Evolutionary conservation across 2,113 vertebrate genomes (phyloP).

Genomic region (Pterocles burchelli): DNA sequence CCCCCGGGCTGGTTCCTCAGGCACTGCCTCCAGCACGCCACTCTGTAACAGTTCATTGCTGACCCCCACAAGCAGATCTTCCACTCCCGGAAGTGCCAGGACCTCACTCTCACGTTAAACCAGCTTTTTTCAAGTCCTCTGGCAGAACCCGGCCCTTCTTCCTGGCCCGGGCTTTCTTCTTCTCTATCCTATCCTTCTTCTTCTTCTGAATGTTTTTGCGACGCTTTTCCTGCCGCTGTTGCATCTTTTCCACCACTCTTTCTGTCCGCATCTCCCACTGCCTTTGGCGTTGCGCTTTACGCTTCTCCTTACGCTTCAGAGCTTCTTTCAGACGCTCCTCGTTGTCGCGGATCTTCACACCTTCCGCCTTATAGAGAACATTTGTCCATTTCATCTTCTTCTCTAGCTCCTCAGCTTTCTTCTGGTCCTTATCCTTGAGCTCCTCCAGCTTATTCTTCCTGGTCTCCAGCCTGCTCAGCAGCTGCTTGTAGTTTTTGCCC

Average conservation of each 20-base stretch:
- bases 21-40: too few relatives aligned
- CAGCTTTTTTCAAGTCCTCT: conserved; percentile 86
- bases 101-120: neutral
- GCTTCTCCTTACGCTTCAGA: conserved; percentile 89
- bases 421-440: conserved; percentile 81
- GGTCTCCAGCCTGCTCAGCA: conserved; percentile 84
- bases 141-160: conserved; percentile 89
- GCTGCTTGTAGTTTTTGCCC: conserved; percentile 92
- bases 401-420: conserved; percentile 83
- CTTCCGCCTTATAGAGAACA: conserved; percentile 90
- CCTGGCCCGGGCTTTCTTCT: conserved; percentile 82
- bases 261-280: conserved; percentile 82
- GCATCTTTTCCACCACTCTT: conserved; percentile 85
- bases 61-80: too few relatives aligned
- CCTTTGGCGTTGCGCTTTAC: conserved; percentile 69
- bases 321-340: conserved; percentile 84
- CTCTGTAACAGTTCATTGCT: neutral
- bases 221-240: conserved; percentile 87
- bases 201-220: conserved; percentile 84
- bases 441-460: conserved; percentile 84
- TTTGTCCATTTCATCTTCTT: conserved; percentile 91
- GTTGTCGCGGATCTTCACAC: conserved; percentile 87
- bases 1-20: neutral
- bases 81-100: too few relatives aligned
- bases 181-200: conserved; percentile 77